Evolutionary conservation across 2,888 invertebrate species (phyloP).

Genomic region (Silvanus unidentatus): DNA sequence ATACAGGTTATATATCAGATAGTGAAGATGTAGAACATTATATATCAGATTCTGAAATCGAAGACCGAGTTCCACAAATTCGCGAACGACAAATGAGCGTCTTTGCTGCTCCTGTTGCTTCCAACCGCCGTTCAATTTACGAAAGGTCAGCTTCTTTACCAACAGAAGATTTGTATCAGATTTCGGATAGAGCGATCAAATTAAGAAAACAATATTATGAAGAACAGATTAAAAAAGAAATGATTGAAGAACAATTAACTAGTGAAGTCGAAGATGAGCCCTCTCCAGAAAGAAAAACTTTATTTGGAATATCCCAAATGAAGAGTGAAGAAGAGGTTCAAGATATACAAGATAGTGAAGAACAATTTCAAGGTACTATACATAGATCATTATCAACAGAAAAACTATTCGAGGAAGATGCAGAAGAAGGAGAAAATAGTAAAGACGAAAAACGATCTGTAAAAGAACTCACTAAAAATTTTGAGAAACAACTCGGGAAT

Average conservation of each 20-base stretch:
- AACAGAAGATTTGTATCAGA: conserved; percentile 48
- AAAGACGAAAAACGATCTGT: conserved; percentile 24
- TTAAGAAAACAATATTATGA: conserved; percentile 56
- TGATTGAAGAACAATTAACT: conserved; percentile 50
- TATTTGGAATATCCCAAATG: conserved; percentile 9
- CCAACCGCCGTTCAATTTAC: conserved; percentile 42
- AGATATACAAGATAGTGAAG: conserved; percentile 8
- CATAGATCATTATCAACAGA: conserved; percentile 16
- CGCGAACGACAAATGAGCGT: conserved; percentile 45
- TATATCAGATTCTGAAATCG: conserved; percentile 45
- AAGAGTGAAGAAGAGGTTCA: conserved; percentile 2
- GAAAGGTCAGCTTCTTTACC: conserved; percentile 50
- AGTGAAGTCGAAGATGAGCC: conserved; percentile 47
- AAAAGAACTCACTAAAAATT: conserved; percentile 30
- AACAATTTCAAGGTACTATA: conserved; percentile 14
- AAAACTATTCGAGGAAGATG: no score
- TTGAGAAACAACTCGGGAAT: conserved; percentile 27
- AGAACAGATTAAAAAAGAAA: conserved; percentile 55
- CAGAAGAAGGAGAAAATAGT: not conserved
- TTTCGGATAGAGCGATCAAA: conserved; percentile 51
- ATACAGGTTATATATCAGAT: conserved; percentile 44
- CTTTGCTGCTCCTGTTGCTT: conserved; percentile 37
- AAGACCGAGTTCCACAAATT: conserved; percentile 45
- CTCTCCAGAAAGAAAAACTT: conserved; percentile 48
- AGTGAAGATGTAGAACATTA: conserved; percentile 45